Evolutionary conservation across 2,113 vertebrate genomes (phyloP).

Genomic region (Dasyprocta punctata): DNA sequence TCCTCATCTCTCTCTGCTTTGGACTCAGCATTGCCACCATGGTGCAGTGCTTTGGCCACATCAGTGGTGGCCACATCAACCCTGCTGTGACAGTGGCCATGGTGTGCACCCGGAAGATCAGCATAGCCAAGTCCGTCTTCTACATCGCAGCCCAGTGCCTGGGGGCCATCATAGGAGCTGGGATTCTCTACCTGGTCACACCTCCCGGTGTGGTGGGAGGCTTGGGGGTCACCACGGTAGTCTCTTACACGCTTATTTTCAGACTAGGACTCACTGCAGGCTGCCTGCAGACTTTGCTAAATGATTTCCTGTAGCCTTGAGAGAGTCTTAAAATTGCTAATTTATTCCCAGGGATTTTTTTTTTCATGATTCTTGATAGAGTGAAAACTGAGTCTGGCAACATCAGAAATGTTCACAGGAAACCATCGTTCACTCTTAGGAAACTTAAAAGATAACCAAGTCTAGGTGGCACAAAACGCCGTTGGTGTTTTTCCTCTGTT

Average conservation of each 20-base stretch:
- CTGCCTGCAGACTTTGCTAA: neutral
- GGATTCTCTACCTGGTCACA: constrained; percentile 94
- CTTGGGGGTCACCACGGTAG: constrained; percentile 94
- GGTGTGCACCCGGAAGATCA: constrained; percentile 95
- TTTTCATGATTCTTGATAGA: neutral
- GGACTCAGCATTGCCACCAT: constrained; percentile 98
- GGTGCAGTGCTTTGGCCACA: constrained; percentile 97
- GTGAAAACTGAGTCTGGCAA: neutral
- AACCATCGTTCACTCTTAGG: neutral
- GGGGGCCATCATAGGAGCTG: constrained; percentile 93
- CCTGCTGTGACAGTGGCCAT: constrained; percentile 95
- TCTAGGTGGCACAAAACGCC: neutral
- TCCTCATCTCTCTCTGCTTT: constrained; percentile 97
- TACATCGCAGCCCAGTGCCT: constrained; percentile 96
- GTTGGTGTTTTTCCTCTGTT: neutral
- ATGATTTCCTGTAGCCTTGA: neutral
- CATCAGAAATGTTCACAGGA: neutral
- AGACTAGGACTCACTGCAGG: neutral
- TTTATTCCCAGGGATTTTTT: neutral
- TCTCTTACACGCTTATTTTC: constrained; percentile 46
- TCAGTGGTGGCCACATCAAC: constrained; percentile 97
- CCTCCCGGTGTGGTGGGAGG: constrained; percentile 89
- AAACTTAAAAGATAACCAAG: constrained; percentile 34
- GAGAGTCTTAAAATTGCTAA: neutral
- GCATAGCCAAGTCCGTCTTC: constrained; percentile 94